Base-by-base conservation (phyloP, 2,113 vertebrate genomes). In the Zosterops hypoxanthus region DNA sequence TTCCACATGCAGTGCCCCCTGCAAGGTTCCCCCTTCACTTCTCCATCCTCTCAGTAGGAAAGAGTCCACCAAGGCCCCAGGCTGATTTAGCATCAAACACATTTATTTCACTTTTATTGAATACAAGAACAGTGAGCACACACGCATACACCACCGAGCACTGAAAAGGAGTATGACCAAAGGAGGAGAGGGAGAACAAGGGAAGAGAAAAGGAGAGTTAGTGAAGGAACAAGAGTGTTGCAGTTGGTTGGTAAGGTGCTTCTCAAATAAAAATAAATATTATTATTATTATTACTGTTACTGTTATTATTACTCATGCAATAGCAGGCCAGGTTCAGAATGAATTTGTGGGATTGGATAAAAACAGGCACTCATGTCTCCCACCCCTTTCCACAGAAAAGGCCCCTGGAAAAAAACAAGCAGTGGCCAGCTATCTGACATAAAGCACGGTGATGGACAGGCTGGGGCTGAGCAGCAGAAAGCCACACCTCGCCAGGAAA, bases 21-120 rank as follows among this genome's bases (percentile, higher is more conserved):
- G 52, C 65, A 29, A n/a, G 33, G 16, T 4, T 31, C 25, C 5
- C 11, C 10, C 28, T 53, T 57, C 23, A 3, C 20, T 46, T 59
- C 52, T 82, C 52, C 31, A 31, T 73, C 53, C 34, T 59, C 39
- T n/a, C 12, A 22, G 31, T 10, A 57, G 60, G 76, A 96, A 94
- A 81, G 85, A 87, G 73, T 60, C 33, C 24, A 24, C 64, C 2
- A 4, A 86, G 79, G 73, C 80, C 80, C 53, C 90, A 31, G 44
- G 83, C 55, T 96, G 94, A 88, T 97, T 98, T 97, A 97, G 98
- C 98, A 97, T 98, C 98, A 98, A 98, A 98, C 98, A 98, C 98
- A 98, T 99, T 99, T 99, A 99, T 99, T 99, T 98, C 98, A 99
- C 99, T 98, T 98, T 98, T 98, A 99, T 98, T 98, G 98, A 99